Percentiles rank a stretch among this genome's conserved stretches.
phyloP scores from a whole-genome alignment of 2,113 vertebrate genomes.

The Archocentrus centrarchus region DNA sequence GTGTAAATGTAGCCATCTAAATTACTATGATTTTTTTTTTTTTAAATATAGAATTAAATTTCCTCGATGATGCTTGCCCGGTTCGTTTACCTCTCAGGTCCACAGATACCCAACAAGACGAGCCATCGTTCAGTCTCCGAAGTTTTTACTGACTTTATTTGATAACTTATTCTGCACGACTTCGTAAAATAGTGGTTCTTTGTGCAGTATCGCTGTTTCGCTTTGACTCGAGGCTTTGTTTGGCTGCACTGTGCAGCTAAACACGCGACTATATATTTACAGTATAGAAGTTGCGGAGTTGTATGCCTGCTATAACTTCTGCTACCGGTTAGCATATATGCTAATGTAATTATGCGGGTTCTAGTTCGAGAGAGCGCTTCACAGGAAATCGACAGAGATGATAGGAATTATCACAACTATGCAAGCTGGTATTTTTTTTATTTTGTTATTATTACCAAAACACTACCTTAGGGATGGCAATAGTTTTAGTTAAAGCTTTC shows the following conservation, averaged over 20 bases:
- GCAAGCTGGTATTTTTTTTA: neutral
- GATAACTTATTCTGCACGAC: neutral
- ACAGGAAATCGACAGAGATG: neutral
- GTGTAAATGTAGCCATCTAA: neutral
- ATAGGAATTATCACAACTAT: neutral
- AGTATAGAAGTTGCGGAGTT: neutral
- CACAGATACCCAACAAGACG: neutral
- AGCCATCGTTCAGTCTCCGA: neutral
- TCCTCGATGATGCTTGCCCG: neutral
- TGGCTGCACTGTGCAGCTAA: neutral
- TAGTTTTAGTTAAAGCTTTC: neutral
- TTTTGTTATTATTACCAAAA: neutral
- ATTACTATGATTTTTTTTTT: neutral
- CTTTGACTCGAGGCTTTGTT: neutral
- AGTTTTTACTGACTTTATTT: neutral
- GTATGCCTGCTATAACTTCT: neutral
- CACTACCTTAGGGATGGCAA: neutral
- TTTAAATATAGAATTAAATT: neutral
- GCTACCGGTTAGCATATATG: slow-evolving; percentile 31
- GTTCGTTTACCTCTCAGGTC: neutral
- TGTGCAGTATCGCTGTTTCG: neutral
- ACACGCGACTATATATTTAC: neutral
- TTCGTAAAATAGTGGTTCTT: neutral
- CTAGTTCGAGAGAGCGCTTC: neutral
- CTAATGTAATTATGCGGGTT: slow-evolving; percentile 5